Base-by-base conservation (phyloP, 2,797 vertebrate species). In the Acridotheres tristis region DNA sequence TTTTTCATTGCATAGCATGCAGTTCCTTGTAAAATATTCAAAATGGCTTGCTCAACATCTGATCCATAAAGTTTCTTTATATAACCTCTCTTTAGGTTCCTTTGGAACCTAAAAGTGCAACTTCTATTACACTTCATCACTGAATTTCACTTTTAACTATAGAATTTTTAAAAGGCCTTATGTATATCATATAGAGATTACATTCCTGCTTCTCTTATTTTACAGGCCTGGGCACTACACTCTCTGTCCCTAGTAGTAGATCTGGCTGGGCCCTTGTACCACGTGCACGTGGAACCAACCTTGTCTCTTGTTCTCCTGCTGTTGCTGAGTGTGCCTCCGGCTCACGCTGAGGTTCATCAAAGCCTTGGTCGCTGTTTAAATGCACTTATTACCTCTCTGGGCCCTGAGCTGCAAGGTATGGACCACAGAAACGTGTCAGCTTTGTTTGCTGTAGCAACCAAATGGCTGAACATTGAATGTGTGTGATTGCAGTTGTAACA, bases 321-420 rank as follows among this genome's bases (percentile, higher is more conserved):
- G 89, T 96, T 99, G 89, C 97, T 99, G 84, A 98, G 97, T 27
- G 98, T 98, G 29, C 98, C 99, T 54, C 98, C 98, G 29, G 98
- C 98, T n/a, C 98, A 99, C 11, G 62, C 98, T 10, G 99, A 99
- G 97, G 99, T 99, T 78, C 99, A 98, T 92, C 98, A 98, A 91
- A 99, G 99, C 92, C 98, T 99, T 83, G 99, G 99, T 22, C 98
- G 98, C 90, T 99, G 98, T 96, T 98, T 99, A 88, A 98, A 98
- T 76, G 97, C 97, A 20, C 99, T 99, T 74, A 98, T 99, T 95
- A 98, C 98, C 82, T 98, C 98, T 1, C 95, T 99, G 97, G 99
- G 99, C 40, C 99, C 99, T 23, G 99, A 99, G 96, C 97, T 99
- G 89, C 99, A 99, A 98, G 99, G 99, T 99, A 97, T 57, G 22